Evolutionary conservation across 1,140 invertebrate genomes (phyloP), one percentile per base, ranked within the genome.

Genomic region (Zaprionus inermis): DNA sequence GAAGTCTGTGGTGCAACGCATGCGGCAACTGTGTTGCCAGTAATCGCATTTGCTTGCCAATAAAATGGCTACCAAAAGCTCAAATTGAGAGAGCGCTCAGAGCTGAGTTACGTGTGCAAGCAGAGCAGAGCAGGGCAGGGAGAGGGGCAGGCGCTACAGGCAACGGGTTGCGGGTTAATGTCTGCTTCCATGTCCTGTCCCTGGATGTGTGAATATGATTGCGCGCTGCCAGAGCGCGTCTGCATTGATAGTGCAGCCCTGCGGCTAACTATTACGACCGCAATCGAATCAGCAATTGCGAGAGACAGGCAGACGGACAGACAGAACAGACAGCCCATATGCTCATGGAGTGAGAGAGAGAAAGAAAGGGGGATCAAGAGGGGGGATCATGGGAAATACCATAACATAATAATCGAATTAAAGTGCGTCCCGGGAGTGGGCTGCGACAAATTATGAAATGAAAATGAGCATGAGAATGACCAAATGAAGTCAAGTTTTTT

Each of bases 381-480:
- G 14, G 1, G 24, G 0, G 24, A 28, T 3, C 24, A 5, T 28
- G 24, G 3, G 24, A 28, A 5, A 18, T 16, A 32, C 32, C 32
- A 41, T 54, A 64, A 61, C 46, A 60, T 68, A 46, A 56, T 73
- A 83, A 77, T 81, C 64, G 58, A 72, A 70, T 75, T 68, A 81
- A 81, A 82, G 72, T 76, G 66, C 67, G 46, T 34, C 20, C 24
- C 24, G 52, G 46, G 72, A 71, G 68, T 22, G 32, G 10, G 20
- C 34, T 67, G 69, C 73, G 60, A 73, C 68, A 86, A 85, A 86
- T 86, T 86, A 86, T 88, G 79, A 85, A 86, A 85, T 85, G 83
- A 88, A 79, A 83, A 88, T 85, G 83, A 88, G 73, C 79, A 88
- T 85, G 30, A 32, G 30, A 32, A 32, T 32, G 68, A 80, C 66